phyloP scores from a whole-genome alignment of 2,797 vertebrate species.

The Babyrousa celebensis region DNA sequence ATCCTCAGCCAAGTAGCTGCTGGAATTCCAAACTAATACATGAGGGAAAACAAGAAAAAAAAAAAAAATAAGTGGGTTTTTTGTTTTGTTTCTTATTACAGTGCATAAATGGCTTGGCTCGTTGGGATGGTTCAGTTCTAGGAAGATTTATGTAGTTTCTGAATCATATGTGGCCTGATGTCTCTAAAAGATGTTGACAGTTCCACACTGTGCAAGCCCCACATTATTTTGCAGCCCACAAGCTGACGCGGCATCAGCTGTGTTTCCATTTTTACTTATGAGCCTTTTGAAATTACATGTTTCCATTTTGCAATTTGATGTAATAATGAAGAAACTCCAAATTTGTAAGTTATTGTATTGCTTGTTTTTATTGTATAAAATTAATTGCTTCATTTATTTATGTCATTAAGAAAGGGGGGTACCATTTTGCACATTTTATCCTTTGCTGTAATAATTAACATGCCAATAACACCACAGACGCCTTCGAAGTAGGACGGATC shows the following conservation, averaged over 20 bases:
- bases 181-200: slow-evolving; percentile 75
- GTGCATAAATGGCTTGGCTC: slow-evolving; percentile 50
- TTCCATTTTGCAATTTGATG: slow-evolving; percentile 93
- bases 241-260: slow-evolving; percentile 92
- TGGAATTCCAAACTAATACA: slow-evolving; percentile 72
- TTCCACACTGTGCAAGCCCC: slow-evolving; percentile 86
- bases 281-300: slow-evolving; percentile 94
- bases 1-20: slow-evolving; percentile 77
- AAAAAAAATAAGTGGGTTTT: neutral
- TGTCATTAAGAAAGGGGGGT: slow-evolving; percentile 92
- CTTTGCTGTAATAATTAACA: slow-evolving; percentile 93
- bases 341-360: slow-evolving; percentile 94
- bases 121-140: slow-evolving; percentile 10
- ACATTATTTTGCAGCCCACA: slow-evolving; percentile 88
- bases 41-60: slow-evolving; percentile 12
- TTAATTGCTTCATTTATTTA: slow-evolving; percentile 94
- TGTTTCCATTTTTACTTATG: slow-evolving; percentile 94
- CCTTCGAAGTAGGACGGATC: slow-evolving; percentile 87
- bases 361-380: slow-evolving; percentile 94
- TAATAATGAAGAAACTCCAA: slow-evolving; percentile 93
- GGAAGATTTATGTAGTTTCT: slow-evolving; percentile 73
- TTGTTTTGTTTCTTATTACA: slow-evolving; percentile 68
- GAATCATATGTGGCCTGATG: slow-evolving; percentile 83
- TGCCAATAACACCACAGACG: slow-evolving; percentile 90
- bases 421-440: slow-evolving; percentile 92